Conservation (phyloP, 1,140 invertebrate genomes). For the Hyles vespertilio region DNA sequence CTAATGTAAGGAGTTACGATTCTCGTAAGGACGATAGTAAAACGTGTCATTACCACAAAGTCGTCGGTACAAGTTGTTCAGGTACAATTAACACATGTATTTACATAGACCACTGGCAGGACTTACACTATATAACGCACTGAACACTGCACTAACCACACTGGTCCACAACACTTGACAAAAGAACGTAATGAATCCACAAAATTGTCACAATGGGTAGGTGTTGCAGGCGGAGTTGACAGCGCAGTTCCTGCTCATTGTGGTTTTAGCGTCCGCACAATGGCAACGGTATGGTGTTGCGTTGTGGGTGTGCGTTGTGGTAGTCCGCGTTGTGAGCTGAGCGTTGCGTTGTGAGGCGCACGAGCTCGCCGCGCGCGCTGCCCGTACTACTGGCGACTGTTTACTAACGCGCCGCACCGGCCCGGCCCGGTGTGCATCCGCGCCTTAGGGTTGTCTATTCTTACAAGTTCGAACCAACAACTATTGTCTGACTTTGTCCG, state of each 20-base stretch:
- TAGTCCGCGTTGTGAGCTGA: too few species aligned
- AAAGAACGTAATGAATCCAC: conserved; percentile 31
- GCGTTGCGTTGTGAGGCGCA: conserved; percentile 5
- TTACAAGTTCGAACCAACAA: too few species aligned
- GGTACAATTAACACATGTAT: background rate
- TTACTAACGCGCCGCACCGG: conserved; percentile 45
- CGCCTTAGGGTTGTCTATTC: conserved; percentile 21
- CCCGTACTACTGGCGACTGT: conserved; percentile 49
- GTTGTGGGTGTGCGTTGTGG: too few species aligned
- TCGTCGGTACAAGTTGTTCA: too few species aligned
- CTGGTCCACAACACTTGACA: conserved; percentile 30
- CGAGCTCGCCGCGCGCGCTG: conserved; percentile 34
- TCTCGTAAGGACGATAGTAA: too few species aligned
- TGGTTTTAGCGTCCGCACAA: conserved; percentile 25
- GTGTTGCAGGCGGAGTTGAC: conserved; percentile 36
- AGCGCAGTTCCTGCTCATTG: conserved; percentile 56
- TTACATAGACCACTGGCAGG: conserved; percentile 4
- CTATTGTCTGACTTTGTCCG: too few species aligned
- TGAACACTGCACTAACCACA: conserved; percentile 7
- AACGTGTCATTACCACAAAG: too few species aligned
- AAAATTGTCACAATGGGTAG: conserved; percentile 30
- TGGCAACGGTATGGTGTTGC: too few species aligned
- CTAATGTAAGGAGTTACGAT: too few species aligned
- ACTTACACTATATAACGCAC: background rate
- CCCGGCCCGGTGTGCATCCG: conserved; percentile 37